Percentiles rank a stretch among this genome's conserved stretches.
Conservation (phyloP, 2,113 vertebrate genomes). For the Cochlearius cochlearius region DNA sequence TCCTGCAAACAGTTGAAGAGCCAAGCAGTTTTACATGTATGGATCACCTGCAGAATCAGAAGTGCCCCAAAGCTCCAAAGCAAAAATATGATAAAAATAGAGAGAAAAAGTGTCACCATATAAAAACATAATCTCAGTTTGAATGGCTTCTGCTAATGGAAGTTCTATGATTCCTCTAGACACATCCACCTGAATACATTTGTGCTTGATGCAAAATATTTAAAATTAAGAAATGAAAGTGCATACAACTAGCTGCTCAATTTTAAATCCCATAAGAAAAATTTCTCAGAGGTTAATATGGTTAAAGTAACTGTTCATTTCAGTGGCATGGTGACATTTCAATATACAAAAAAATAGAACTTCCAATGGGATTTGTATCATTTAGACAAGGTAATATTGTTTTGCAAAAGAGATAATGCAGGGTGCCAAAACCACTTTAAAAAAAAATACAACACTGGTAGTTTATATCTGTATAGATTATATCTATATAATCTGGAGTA, state of each 20-base stretch:
- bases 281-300: not conserved
- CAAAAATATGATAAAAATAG: not conserved
- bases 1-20: not conserved
- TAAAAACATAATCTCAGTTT: not conserved
- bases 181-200: not conserved
- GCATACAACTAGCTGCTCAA: not conserved
- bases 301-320: not conserved
- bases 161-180: not conserved
- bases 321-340: not conserved
- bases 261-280: not conserved
- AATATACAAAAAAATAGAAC: not conserved
- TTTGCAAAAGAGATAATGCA: not conserved
- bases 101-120: not conserved
- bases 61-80: not conserved
- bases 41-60: not conserved
- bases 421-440: not conserved
- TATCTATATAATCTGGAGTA: not conserved
- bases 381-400: not conserved
- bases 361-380: not conserved
- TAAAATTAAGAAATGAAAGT: not conserved
- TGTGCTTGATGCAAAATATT: not conserved
- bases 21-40: not conserved
- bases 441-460: not conserved
- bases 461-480: not conserved
- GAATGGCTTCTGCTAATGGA: not conserved